phyloP scores from a whole-genome alignment of 2,113 vertebrate genomes.

The Benitochromis conjunctus region DNA sequence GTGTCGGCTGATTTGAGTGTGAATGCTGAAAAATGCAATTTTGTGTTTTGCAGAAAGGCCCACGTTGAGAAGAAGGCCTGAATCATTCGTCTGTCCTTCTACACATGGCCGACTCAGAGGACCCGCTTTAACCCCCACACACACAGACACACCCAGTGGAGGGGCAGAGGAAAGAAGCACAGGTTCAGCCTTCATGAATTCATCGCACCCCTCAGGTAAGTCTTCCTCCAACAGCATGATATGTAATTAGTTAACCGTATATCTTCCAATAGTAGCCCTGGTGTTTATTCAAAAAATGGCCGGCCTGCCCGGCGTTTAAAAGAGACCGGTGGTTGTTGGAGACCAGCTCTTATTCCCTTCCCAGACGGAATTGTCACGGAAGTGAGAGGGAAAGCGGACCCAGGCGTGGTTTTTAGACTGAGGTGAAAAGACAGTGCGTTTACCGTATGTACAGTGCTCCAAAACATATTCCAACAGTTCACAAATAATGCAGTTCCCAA shows the following conservation, averaged over 20 bases:
- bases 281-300: no score
- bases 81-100: neutral
- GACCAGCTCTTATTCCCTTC: no score
- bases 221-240: neutral
- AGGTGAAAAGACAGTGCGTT: no score
- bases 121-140: conserved; percentile 47
- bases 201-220: conserved; percentile 48
- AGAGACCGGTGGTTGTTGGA: no score
- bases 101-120: conserved; percentile 52
- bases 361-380: no score
- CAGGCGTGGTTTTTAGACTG: no score
- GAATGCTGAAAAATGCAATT: neutral
- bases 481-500: no score
- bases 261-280: no score
- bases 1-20: neutral
- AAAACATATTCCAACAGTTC: no score
- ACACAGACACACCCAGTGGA: neutral
- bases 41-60: conserved; percentile 10
- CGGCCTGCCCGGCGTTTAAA: no score
- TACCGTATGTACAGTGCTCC: no score
- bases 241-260: neutral
- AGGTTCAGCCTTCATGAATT: conserved; percentile 46
- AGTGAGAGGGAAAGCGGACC: no score
- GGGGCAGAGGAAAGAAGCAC: neutral
- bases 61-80: neutral